These are phyloP conservation scores for Micromys minutus DNA, from an alignment of 2,113 vertebrate species.

Conservation along the genomic window DNA sequence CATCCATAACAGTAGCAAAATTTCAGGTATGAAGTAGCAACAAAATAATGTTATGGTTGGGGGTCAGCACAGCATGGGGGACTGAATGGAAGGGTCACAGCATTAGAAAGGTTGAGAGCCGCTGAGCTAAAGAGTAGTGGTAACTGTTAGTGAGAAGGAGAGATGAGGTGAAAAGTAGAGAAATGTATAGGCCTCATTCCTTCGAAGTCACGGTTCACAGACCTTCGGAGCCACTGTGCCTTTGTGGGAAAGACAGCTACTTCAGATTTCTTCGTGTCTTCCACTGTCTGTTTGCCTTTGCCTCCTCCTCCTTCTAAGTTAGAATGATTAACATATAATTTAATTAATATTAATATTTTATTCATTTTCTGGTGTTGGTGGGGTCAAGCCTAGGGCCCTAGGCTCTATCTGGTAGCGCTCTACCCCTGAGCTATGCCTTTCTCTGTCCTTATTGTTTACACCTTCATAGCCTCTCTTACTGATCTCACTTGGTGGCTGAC, in stretches of 20 bases:
- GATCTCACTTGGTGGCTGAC: not conserved
- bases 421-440: not conserved
- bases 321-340: not conserved
- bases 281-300: not conserved
- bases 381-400: not conserved
- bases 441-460: not conserved
- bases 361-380: not conserved
- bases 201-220: not conserved
- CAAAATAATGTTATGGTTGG: not conserved
- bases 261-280: not conserved
- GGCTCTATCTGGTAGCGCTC: not conserved
- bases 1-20: not conserved
- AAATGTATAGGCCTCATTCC: accelerated
- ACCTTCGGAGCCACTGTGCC: not conserved
- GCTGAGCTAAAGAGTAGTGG: not conserved
- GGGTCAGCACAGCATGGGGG: not conserved
- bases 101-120: not conserved
- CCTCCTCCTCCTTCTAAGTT: not conserved
- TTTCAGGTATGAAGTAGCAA: not conserved
- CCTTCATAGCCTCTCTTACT: not conserved
- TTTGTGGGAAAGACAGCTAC: not conserved
- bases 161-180: not conserved
- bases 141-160: not conserved
- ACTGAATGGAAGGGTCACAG: not conserved
- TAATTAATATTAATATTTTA: not conserved